phyloP scores from a whole-genome alignment of 2,888 invertebrate genomes.

The Hesperia comma region DNA sequence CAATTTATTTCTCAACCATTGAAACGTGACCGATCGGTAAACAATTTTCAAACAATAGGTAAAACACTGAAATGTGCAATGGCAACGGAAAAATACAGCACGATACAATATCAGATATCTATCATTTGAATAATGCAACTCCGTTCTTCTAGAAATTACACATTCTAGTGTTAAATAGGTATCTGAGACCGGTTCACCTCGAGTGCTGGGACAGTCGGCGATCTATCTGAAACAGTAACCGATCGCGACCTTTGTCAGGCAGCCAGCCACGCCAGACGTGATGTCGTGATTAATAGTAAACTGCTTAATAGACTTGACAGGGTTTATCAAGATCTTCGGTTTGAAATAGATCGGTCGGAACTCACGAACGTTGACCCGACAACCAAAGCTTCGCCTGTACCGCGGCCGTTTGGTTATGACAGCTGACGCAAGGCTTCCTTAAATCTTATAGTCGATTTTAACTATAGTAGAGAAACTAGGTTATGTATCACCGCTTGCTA shows the following conservation, averaged over 20 bases:
- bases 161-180: slow-evolving; percentile 32
- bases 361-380: slow-evolving; percentile 11
- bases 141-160: slow-evolving; percentile 32
- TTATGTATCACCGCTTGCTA: no score
- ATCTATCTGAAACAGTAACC: slow-evolving; percentile 53
- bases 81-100: slow-evolving; percentile 20
- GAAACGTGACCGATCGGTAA: not conserved
- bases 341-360: slow-evolving; percentile 29
- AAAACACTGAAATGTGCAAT: slow-evolving; percentile 18
- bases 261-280: slow-evolving; percentile 55
- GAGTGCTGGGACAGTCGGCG: slow-evolving; percentile 52
- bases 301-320: slow-evolving; percentile 52
- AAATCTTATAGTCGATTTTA: not conserved
- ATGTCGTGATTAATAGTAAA: slow-evolving; percentile 56
- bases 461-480: no score
- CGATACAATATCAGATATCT: slow-evolving; percentile 15
- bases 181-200: slow-evolving; percentile 45
- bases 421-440: not conserved
- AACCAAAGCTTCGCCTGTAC: not conserved
- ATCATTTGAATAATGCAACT: slow-evolving; percentile 30
- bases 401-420: slow-evolving; percentile 13
- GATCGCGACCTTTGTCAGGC: slow-evolving; percentile 63
- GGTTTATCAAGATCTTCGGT: slow-evolving; percentile 43
- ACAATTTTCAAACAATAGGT: slow-evolving; percentile 8
- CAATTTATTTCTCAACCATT: slow-evolving; percentile 7